Conservation (phyloP, 2,113 vertebrate genomes). For the Perccottus glenii region DNA sequence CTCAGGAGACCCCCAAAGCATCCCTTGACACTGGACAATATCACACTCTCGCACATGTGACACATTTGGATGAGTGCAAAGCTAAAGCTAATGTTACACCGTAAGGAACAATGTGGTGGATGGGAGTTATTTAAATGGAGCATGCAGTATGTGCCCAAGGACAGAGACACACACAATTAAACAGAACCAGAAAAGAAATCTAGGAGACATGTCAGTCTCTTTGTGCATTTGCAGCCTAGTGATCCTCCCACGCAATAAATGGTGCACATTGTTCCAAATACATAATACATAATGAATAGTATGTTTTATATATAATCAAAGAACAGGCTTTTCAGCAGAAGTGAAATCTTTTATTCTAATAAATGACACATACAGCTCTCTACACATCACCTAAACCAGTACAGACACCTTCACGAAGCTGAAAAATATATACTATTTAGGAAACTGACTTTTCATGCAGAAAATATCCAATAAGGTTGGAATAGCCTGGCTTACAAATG, state of each 20-base stretch:
- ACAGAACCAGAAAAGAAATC: slow-evolving; percentile 1
- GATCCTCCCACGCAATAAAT: slow-evolving; percentile 40
- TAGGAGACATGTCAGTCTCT: slow-evolving; percentile 21
- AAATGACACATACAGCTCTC: no score
- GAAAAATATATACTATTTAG: background rate
- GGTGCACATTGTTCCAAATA: slow-evolving; percentile 19
- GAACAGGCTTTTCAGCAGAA: background rate
- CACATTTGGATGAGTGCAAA: background rate
- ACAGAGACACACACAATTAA: background rate
- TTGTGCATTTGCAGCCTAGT: slow-evolving; percentile 25
- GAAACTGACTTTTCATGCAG: background rate
- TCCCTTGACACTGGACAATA: background rate
- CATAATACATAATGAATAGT: slow-evolving; percentile 12
- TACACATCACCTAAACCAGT: no score
- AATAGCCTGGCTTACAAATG: slow-evolving; percentile 9
- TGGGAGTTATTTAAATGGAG: background rate
- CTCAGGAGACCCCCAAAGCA: slow-evolving; percentile 4
- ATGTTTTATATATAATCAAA: slow-evolving; percentile 14
- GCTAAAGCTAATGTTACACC: background rate
- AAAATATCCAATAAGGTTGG: background rate
- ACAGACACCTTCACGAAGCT: no score
- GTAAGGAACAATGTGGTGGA: background rate
- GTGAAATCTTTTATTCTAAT: slow-evolving; percentile 20
- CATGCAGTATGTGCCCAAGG: background rate
- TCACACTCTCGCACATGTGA: slow-evolving; percentile 1